Conservation (phyloP, 2,888 invertebrate species). For the Noctua janthe region DNA sequence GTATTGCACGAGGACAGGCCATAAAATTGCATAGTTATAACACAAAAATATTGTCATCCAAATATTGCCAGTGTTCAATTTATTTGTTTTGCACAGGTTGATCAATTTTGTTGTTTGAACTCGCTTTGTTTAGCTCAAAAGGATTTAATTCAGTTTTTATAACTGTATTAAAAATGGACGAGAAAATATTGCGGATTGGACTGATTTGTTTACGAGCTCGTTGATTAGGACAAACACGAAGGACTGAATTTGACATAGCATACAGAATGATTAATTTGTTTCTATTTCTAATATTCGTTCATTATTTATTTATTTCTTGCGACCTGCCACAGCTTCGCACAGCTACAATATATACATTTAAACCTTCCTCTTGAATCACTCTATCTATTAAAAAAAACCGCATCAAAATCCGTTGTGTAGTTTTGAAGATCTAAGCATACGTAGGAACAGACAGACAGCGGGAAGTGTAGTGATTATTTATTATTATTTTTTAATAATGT, state of each 20-base stretch:
- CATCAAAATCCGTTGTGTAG: too few relatives aligned
- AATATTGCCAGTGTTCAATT: slow-evolving; percentile 65
- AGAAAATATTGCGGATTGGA: slow-evolving; percentile 38
- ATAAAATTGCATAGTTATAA: slow-evolving; percentile 54
- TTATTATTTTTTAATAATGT: too few relatives aligned
- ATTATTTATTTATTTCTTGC: not conserved
- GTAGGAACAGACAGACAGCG: too few relatives aligned
- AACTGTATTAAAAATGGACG: slow-evolving; percentile 36
- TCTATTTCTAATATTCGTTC: not conserved
- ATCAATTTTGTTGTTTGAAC: slow-evolving; percentile 42
- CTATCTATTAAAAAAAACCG: too few relatives aligned
- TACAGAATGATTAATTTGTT: not conserved
- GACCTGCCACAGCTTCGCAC: too few relatives aligned
- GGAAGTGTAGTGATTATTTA: too few relatives aligned
- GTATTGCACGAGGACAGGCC: slow-evolving; percentile 17
- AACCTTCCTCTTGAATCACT: too few relatives aligned
- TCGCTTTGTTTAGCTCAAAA: slow-evolving; percentile 54
- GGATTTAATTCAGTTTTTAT: slow-evolving; percentile 45
- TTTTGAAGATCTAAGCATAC: too few relatives aligned
- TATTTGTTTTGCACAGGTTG: slow-evolving; percentile 38
- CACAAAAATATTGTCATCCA: slow-evolving; percentile 55
- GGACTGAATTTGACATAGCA: not conserved
- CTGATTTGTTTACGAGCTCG: slow-evolving; percentile 21
- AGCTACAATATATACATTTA: too few relatives aligned
- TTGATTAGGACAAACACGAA: slow-evolving; percentile 5